Evolutionary conservation across 1,140 invertebrate species (phyloP).

Genomic region (Eurosta solidaginis): DNA sequence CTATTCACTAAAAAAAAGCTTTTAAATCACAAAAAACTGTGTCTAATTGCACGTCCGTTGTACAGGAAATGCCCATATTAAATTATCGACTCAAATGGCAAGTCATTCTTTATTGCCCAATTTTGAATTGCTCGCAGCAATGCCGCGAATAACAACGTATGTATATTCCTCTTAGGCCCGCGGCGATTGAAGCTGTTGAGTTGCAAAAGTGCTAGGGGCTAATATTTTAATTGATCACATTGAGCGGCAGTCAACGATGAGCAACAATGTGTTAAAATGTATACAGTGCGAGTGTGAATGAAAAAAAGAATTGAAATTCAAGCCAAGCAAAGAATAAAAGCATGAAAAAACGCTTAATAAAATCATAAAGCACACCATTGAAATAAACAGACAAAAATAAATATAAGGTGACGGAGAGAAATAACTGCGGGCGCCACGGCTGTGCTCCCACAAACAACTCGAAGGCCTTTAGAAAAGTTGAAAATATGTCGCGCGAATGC

Average conservation of each 20-base stretch:
- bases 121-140: not conserved
- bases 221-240: slow-evolving; percentile 16
- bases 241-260: slow-evolving; percentile 7
- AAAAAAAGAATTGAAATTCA: slow-evolving; percentile 18
- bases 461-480: too few relatives aligned
- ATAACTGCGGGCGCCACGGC: not conserved
- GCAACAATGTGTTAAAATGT: slow-evolving; percentile 22
- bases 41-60: too few relatives aligned
- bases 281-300: not conserved
- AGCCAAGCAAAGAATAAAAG: slow-evolving; percentile 1
- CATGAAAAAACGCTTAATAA: slow-evolving; percentile 14
- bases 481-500: too few relatives aligned
- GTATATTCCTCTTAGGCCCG: not conserved
- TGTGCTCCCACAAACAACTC: not conserved
- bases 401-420: not conserved
- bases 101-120: too few relatives aligned
- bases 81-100: too few relatives aligned
- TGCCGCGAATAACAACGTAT: not conserved
- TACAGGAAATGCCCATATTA: too few relatives aligned
- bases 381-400: not conserved
- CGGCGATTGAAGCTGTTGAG: not conserved
- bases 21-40: too few relatives aligned
- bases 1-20: too few relatives aligned
- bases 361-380: not conserved
- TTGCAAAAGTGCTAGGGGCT: not conserved